phyloP scores from a whole-genome alignment of 2,797 vertebrate genomes.

The Sebastes vulpes region DNA sequence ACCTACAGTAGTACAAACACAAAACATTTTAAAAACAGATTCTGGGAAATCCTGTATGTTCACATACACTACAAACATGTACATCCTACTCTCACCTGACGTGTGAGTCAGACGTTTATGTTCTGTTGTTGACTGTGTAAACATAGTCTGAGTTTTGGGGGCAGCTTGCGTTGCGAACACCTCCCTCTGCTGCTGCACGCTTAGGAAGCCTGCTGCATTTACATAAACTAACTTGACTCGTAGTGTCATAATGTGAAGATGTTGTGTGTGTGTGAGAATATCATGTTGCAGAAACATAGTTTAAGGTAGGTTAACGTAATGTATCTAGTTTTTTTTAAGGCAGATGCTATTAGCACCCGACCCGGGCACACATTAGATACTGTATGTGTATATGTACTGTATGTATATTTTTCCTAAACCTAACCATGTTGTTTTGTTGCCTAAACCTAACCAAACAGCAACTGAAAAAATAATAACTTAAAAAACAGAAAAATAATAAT shows the following conservation, averaged over 20 bases:
- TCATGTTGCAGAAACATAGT: not conserved
- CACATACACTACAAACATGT: slow-evolving; percentile 8
- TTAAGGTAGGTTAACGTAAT: not conserved
- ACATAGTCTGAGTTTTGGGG: slow-evolving; percentile 21
- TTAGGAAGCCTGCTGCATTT: slow-evolving; percentile 16
- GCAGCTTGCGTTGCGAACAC: slow-evolving; percentile 12
- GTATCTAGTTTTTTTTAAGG: not conserved
- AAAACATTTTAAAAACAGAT: not conserved
- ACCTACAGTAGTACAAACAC: slow-evolving; percentile 9
- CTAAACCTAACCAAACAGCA: no score
- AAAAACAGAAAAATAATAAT: no score
- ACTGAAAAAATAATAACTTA: no score
- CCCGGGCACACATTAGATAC: no score
- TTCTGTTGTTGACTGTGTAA: slow-evolving; percentile 45
- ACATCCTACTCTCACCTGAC: slow-evolving; percentile 4
- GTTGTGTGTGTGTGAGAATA: not conserved
- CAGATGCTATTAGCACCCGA: no score
- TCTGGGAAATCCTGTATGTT: not conserved
- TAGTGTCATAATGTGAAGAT: not conserved
- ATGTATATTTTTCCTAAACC: no score
- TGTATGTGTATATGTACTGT: no score
- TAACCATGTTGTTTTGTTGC: no score
- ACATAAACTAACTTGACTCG: slow-evolving; percentile 17
- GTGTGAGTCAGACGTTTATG: slow-evolving; percentile 4
- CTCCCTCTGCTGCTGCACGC: not conserved